Base-by-base conservation (phyloP, 2,888 invertebrate genomes). In the Chironomus riparius region DNA sequence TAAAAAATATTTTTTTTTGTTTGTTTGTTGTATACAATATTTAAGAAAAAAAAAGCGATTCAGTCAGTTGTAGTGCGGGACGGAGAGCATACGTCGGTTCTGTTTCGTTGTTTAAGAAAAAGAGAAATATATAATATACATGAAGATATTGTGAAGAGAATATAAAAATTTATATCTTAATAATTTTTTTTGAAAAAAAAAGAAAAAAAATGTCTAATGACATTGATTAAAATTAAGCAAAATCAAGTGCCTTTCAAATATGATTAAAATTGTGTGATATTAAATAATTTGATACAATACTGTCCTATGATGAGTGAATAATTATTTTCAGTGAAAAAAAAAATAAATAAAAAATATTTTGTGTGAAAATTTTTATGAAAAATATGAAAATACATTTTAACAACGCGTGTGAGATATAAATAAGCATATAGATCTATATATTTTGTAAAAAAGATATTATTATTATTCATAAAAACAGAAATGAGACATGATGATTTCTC, bases 1-100 rank as follows among this genome's bases (percentile, higher is more conserved):
- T 71, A 71, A 71, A 56, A 50, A 38, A 28, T 15, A 50, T 15
- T 70, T 71, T n/a, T n/a, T 72, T 72, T 50, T 72, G 61, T 72
- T 72, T 72, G 72, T 72, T 72, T 61, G 61, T 61, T 72, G 61
- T 72, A 72, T 28, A 65, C 65, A 65, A 65, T 65, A 65, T 56
- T 38, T 38, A 38, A 38, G 38, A 38, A 38, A 56, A 56, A 71
- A 70, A 70, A 70, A 70, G 28, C 48, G 24, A 72, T 72, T 72
- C 65, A 65, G 65, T 72, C 72, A 72, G 72, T 72, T 62, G 61
- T 72, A 50, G 72, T 72, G 61, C 47, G 61, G 62, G 61, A 50
- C 72, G 48, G 48, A 61, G 72, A 72, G 72, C 24, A 61, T n/a
- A 68, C 70, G 70, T 50, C 38, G 38, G 15, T 69, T 69, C 12